These are phyloP conservation scores for Microtus pennsylvanicus DNA, from an alignment of 2,113 vertebrate genomes.

Conservation along the genomic window DNA sequence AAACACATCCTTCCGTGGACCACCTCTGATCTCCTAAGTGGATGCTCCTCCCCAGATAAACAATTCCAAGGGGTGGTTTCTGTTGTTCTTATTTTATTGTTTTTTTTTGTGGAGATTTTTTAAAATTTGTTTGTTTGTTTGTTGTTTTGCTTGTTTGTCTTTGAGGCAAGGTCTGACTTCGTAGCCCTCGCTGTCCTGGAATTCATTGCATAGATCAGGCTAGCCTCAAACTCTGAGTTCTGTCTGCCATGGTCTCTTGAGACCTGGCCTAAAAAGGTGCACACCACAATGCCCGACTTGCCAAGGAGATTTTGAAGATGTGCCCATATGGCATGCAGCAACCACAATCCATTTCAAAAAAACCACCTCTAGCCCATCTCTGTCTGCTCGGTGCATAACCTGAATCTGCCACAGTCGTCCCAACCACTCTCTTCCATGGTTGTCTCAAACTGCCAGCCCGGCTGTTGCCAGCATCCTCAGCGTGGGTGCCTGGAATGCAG, in stretches of 20 bases:
- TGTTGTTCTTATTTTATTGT: neutral
- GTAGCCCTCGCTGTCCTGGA: neutral
- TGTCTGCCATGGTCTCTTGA: neutral
- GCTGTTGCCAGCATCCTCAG: neutral
- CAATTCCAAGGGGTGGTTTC: neutral
- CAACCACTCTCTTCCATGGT: neutral
- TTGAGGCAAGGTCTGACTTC: neutral
- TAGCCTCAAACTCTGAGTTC: neutral
- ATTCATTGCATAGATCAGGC: neutral
- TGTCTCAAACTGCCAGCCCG: neutral
- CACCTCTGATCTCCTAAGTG: neutral
- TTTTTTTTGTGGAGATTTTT: neutral
- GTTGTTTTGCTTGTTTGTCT: neutral
- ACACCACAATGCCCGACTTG: neutral
- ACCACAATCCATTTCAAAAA: neutral
- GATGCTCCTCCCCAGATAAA: neutral
- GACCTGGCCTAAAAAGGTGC: neutral
- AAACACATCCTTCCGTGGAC: neutral
- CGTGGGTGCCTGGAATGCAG: neutral
- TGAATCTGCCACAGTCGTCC: neutral
- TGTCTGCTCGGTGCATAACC: neutral
- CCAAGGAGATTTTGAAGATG: neutral
- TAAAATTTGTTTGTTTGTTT: neutral
- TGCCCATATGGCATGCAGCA: neutral
- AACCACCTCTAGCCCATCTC: neutral